Evolutionary conservation across 2,888 invertebrate genomes (phyloP).

Genomic region (Coleophora flavipennella): DNA sequence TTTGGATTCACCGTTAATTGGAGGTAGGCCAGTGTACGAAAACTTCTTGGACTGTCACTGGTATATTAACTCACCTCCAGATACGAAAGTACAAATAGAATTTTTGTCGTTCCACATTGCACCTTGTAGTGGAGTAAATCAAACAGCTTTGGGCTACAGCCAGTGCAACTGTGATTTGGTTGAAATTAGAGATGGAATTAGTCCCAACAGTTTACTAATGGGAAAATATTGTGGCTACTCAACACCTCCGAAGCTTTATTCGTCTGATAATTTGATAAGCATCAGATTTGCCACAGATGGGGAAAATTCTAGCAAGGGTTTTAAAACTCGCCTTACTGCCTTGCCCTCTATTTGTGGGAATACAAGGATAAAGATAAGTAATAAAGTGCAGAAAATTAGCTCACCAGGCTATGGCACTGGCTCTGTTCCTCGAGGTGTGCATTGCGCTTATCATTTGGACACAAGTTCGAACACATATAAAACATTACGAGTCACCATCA

Average conservation of each 20-base stretch:
- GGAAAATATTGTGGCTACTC: slow-evolving; percentile 79
- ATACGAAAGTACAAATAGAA: slow-evolving; percentile 75
- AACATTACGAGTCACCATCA: slow-evolving; percentile 33
- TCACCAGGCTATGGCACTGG: slow-evolving; percentile 47
- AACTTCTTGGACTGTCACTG: slow-evolving; percentile 83
- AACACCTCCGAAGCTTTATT: slow-evolving; percentile 67
- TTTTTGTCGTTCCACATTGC: slow-evolving; percentile 69
- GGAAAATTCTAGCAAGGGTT: slow-evolving; percentile 74
- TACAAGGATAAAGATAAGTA: slow-evolving; percentile 23
- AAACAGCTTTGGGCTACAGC: slow-evolving; percentile 42
- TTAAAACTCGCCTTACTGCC: slow-evolving; percentile 70
- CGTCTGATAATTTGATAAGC: slow-evolving; percentile 75
- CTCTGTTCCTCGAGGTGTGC: slow-evolving; percentile 38
- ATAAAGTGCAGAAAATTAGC: slow-evolving; percentile 26
- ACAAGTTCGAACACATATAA: slow-evolving; percentile 15
- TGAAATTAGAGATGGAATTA: slow-evolving; percentile 81
- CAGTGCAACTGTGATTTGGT: slow-evolving; percentile 82
- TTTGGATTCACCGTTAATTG: slow-evolving; percentile 51
- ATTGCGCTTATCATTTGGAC: slow-evolving; percentile 43
- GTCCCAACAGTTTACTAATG: slow-evolving; percentile 76
- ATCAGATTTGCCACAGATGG: slow-evolving; percentile 79
- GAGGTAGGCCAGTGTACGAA: slow-evolving; percentile 67
- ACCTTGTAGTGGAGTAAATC: slow-evolving; percentile 47
- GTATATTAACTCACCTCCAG: slow-evolving; percentile 73
- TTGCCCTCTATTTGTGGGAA: slow-evolving; percentile 49